Conservation (phyloP, 2,113 vertebrate genomes). For the Sturnira hondurensis region DNA sequence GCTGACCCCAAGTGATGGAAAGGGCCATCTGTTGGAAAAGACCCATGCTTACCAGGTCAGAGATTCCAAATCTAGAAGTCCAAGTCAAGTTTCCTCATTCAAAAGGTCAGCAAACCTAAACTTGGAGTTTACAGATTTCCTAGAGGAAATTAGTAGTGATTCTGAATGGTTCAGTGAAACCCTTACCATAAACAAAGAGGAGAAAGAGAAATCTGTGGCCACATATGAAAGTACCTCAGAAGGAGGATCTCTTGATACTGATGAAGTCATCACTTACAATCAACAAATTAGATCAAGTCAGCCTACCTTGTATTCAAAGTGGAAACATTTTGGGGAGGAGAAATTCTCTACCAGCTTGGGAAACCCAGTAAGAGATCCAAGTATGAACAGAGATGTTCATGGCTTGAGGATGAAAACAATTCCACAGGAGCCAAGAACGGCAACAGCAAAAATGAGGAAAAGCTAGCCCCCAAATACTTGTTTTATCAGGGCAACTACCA, state of each 20-base stretch:
- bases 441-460: constrained; percentile 66
- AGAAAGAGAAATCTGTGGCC: constrained; percentile 16
- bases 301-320: constrained; percentile 65
- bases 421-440: constrained; percentile 60
- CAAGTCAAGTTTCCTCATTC: constrained; percentile 23
- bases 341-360: constrained; percentile 55
- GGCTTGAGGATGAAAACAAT: constrained; percentile 55
- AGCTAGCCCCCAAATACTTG: not conserved
- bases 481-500: constrained; percentile 64
- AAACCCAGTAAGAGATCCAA: constrained; percentile 60
- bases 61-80: constrained; percentile 27
- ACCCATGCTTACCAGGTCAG: not conserved
- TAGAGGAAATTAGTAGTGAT: constrained; percentile 81
- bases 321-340: constrained; percentile 35
- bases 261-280: constrained; percentile 58
- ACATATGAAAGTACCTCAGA: not conserved
- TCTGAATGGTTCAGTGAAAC: constrained; percentile 78
- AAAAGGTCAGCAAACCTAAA: constrained; percentile 2
- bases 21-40: constrained; percentile 47
- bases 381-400: constrained; percentile 66
- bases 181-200: constrained; percentile 8
- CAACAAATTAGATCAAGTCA: constrained; percentile 58
- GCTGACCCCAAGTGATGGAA: not conserved
- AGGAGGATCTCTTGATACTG: constrained; percentile 55
- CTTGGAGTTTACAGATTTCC: constrained; percentile 73